Evolutionary conservation across 1,140 invertebrate species (phyloP), one percentile per base, ranked within the genome.

Genomic region (Monomorium pharaonis): DNA sequence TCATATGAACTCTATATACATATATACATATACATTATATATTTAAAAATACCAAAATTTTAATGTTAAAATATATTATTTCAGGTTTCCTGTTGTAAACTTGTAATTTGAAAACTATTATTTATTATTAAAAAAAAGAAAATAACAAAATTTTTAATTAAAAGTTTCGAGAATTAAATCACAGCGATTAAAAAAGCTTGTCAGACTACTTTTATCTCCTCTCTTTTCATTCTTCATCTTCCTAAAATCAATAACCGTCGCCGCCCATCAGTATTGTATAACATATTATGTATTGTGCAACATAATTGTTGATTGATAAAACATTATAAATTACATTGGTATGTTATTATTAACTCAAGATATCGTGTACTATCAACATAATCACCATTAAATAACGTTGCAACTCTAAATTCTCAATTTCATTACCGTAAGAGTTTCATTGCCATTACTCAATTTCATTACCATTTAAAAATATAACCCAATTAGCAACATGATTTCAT

Each of bases 161-260:
- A n/a, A n/a, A n/a, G n/a, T 51, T 78, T 42, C 21, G 75, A 89
- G 62, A 87, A 84, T 76, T 75, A 87, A 89, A 67, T 75, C 80
- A 76, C 84, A 89, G 84, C 75, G 90, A 92, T 89, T 92, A 93
- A 88, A 86, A 86, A 63, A 89, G 54, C 89, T 81, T 84, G 89
- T 88, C 76, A 75, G 87, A 90, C 88, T 86, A 91, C 86, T 86
- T 93, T 91, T 83, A 92, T 85, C 88, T 89, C 91, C 87, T 87
- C 83, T 83, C 75, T 77, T 84, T 90, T 84, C 89, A 65, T 84
- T 89, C 63, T 86, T 89, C 88, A 75, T 88, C 88, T 90, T 92
- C 90, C 91, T 91, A 93, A 94, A 94, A 94, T 94, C 93, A 94
- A 94, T 94, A 94, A 89, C 62, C 88, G 89, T 86, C 88, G 88